A percentile compares a stretch with the other conserved stretches of the same genome.
These are phyloP conservation scores for Drosophila melanocephala DNA, from an alignment of 2,888 invertebrate species.

Conservation along the genomic window DNA sequence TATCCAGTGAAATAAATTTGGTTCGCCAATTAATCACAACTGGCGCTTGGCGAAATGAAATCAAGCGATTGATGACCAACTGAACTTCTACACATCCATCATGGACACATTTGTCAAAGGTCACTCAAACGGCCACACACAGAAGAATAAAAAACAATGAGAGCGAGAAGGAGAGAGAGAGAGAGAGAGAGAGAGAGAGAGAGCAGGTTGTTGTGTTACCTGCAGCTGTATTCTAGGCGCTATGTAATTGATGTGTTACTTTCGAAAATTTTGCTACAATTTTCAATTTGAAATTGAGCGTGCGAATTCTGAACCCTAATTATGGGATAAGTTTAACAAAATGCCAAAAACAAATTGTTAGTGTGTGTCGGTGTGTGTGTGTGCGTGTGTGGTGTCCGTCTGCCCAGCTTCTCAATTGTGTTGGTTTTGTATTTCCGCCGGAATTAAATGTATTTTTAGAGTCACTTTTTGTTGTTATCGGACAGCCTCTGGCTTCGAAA, in stretches of 20 bases:
- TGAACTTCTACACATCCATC: constrained; percentile 55
- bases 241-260: constrained; percentile 73
- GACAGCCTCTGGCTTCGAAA: constrained; percentile 23
- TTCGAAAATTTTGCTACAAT: constrained; percentile 62
- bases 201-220: constrained; percentile 55
- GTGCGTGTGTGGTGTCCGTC: constrained; percentile 23
- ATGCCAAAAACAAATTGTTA: constrained; percentile 28
- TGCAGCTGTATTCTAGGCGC: constrained; percentile 17
- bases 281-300: constrained; percentile 81
- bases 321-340: constrained; percentile 61
- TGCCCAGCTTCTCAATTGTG: constrained; percentile 23
- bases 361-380: background rate
- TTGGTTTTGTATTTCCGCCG: constrained; percentile 71
- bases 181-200: background rate
- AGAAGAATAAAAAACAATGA: constrained; percentile 12
- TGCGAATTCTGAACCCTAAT: constrained; percentile 80
- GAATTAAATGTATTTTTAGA: constrained; percentile 64
- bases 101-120: constrained; percentile 74
- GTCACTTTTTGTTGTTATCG: constrained; percentile 19
- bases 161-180: too few relatives aligned
- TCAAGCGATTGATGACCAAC: constrained; percentile 18
- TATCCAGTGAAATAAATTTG: constrained; percentile 26
- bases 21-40: constrained; percentile 63
- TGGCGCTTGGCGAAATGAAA: constrained; percentile 62
- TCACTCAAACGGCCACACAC: constrained; percentile 69